A percentile compares a stretch with the other conserved stretches of the same genome.
Conservation (phyloP, 1,140 invertebrate genomes). For the Ceratosolen solmsi region DNA sequence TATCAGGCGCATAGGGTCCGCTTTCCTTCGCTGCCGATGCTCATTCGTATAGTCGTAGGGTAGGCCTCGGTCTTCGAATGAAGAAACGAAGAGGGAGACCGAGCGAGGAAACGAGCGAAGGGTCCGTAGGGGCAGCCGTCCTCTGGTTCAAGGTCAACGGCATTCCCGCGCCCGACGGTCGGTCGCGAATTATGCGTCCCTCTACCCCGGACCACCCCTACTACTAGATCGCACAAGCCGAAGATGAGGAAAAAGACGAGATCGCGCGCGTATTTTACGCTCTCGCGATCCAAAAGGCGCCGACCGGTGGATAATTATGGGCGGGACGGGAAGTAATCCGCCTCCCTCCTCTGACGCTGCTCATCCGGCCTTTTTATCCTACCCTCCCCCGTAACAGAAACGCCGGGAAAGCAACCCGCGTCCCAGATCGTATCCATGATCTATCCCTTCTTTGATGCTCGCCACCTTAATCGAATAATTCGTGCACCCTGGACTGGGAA, state of each 20-base stretch:
- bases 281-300: neutral
- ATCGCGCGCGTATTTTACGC: constrained; percentile 27
- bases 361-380: constrained; percentile 2
- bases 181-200: constrained; percentile 11
- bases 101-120: neutral
- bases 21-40: neutral
- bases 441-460: neutral
- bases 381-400: constrained; percentile 11
- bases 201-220: neutral
- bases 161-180: constrained; percentile 12
- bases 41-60: neutral
- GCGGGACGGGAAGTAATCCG: constrained; percentile 40
- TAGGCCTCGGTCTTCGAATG: neutral
- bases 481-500: neutral
- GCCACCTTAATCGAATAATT: neutral
- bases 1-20: neutral
- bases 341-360: constrained; percentile 26
- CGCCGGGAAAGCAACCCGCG: neutral
- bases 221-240: too few species aligned
- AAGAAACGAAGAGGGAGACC: neutral
- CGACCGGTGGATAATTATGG: constrained; percentile 37
- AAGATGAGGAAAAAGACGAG: neutral
- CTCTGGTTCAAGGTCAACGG: constrained; percentile 42
- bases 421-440: neutral
- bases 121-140: neutral